Percentiles rank a stretch among this genome's conserved stretches.
These are phyloP conservation scores for Lophius piscatorius DNA, from an alignment of 2,113 vertebrate species.

Conservation along the genomic window DNA sequence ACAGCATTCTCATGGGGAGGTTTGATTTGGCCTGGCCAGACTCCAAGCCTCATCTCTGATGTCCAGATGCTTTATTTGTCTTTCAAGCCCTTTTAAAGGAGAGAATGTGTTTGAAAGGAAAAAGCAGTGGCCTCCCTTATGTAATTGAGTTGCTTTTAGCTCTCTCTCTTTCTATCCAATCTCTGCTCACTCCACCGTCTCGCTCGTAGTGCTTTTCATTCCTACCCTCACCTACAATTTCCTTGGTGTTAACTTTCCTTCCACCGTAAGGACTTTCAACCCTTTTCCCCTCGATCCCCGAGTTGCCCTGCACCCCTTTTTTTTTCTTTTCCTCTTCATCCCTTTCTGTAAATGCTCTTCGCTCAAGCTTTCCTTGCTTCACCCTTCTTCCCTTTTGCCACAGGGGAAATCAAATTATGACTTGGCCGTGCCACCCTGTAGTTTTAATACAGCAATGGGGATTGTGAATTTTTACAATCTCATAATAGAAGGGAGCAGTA, in stretches of 20 bases:
- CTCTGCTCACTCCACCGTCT: not conserved
- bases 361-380: slow-evolving; percentile 9
- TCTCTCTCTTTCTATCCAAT: slow-evolving; percentile 15
- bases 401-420: slow-evolving; percentile 79
- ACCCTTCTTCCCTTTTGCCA: slow-evolving; percentile 19
- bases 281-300: slow-evolving; percentile 1
- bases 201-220: not conserved
- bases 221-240: slow-evolving; percentile 1
- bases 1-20: slow-evolving; percentile 59
- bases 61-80: slow-evolving; percentile 40
- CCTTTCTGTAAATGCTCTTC: slow-evolving; percentile 2
- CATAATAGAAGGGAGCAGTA: slow-evolving; percentile 74
- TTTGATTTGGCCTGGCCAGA: slow-evolving; percentile 41
- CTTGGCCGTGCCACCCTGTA: slow-evolving; percentile 60
- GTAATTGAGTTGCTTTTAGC: slow-evolving; percentile 21
- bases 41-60: slow-evolving; percentile 46
- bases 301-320: slow-evolving; percentile 18
- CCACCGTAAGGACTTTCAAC: slow-evolving; percentile 18
- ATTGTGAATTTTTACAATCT: slow-evolving; percentile 78
- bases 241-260: slow-evolving; percentile 29
- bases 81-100: slow-evolving; percentile 33
- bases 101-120: slow-evolving; percentile 23
- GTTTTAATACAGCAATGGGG: slow-evolving; percentile 72
- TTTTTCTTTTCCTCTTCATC: not conserved
- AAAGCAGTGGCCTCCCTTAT: slow-evolving; percentile 25